Evolutionary conservation across 2,888 invertebrate genomes (phyloP), one percentile per base, ranked within the genome.

Genomic region (Laothoe populi): DNA sequence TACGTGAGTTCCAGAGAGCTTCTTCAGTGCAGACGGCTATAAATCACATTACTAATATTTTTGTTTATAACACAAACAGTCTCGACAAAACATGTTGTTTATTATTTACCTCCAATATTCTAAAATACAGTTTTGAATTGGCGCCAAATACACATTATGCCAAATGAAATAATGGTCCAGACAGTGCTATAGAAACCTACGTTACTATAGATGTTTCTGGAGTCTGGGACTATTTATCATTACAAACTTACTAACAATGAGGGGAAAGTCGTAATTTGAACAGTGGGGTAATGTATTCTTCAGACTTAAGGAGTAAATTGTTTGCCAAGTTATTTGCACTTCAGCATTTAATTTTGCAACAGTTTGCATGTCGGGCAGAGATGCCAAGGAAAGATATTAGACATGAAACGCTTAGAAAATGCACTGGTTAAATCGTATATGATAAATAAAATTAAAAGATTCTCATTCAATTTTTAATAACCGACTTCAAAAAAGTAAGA

Each of bases 81-180:
- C 38, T 48, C 40, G 48, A 77, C 79, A 77, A 78, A 79, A 77
- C 78, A 79, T 68, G 68, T 70, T 82, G 78, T 83, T 84, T 84
- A 78, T 76, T 71, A 78, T 82, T 88, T 85, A 78, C 82, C 81
- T 77, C 70, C 67, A 71, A 76, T 76, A 73, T 80, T 73, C 76
- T 78, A 77, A 78, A 81, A 82, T 81, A 77, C 65, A 70, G 73
- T 81, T n/a, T 90, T 91, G 91, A 91, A 87, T 71, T 70, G 65
- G 65, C 74, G 92, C 92, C 92, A 92, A 89, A 82, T 84, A 84
- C 83, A 88, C 71, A 86, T 83, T 82, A 85, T 86, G 88, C 89
- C 87, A 89, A 88, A 83, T 81, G 77, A 79, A 83, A 85, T 83
- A 82, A 84, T 82, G 77, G 75, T 75, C 84, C 90, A 89, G 90